Evolutionary conservation across 2,888 invertebrate genomes (phyloP), one percentile per base, ranked within the genome.

Genomic region (Chromoteleia sp.): DNA sequence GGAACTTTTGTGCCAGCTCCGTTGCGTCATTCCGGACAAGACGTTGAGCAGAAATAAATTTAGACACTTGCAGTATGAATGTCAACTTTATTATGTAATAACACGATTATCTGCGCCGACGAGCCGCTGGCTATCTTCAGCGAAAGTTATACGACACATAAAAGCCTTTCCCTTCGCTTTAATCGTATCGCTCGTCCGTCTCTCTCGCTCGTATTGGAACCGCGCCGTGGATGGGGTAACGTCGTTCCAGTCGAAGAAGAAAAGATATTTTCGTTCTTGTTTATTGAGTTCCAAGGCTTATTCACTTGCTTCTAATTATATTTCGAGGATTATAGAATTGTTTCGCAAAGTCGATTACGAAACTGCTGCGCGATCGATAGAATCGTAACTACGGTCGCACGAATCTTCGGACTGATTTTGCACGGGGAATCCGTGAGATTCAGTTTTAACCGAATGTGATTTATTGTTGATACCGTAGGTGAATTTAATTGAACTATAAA

Each of bases 291-390:
- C 58, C 85, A 63, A 76, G 71, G 84, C 82, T 83, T 54, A 70
- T 84, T 86, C 84, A 80, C 79, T 71, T 19, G 58, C n/a, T 86
- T 86, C 87, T 91, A 90, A 91, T 91, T 90, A 89, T 86, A 87
- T 91, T 91, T 86, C 84, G 85, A 87, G 85, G 89, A 91, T 91
- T 90, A 91, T 89, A 89, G 89, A 91, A 91, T 90, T 90, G 90
- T 90, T 88, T 85, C 86, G 86, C 81, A 88, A 90, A 91, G 88
- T 91, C 87, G 87, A 91, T 91, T 90, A 91, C 85, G 85, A 86
- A 86, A 88, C 87, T 85, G 86, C 84, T 78, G 84, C 67, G 82
- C 82, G 65, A 81, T 80, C 79, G 61, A 81, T 85, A 78, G 54
- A 29, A 39, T 36, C 54, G 61, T 30, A 39, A 54, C 19, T 43